Evolutionary conservation across 2,888 invertebrate species (phyloP).

Genomic region (Amblyjoppa fuscipennis): DNA sequence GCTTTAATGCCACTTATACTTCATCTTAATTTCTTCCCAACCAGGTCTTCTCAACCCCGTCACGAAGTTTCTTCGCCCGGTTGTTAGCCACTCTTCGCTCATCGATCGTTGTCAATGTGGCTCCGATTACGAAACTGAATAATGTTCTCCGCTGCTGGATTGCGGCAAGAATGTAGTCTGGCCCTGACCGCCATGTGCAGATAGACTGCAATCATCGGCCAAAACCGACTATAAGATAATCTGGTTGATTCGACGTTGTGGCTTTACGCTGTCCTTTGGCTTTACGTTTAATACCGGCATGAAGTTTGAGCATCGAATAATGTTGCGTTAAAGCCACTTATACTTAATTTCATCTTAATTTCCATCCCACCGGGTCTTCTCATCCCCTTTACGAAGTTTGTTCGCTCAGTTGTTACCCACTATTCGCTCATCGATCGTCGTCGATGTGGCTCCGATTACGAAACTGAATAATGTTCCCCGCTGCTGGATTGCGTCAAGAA

Average conservation of each 20-base stretch:
- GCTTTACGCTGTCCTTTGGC: no score
- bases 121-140: conserved; percentile 6
- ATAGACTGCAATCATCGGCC: neutral
- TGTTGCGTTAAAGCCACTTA: no score
- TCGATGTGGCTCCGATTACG: neutral
- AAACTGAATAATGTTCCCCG: conserved; percentile 22
- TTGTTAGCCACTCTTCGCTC: neutral
- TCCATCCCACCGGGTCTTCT: no score
- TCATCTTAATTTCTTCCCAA: no score
- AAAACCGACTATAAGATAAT: neutral
- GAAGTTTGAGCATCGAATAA: no score
- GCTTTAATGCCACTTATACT: conserved; percentile 7
- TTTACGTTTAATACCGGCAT: no score
- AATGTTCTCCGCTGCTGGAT: conserved; percentile 12
- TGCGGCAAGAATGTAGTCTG: conserved; percentile 2
- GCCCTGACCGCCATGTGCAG: conserved; percentile 62
- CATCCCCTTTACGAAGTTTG: no score
- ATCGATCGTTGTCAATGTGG: conserved; percentile 22
- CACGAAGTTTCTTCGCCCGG: neutral
- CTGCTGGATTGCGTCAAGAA: conserved; percentile 4
- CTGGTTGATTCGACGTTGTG: neutral
- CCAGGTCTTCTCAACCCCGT: no score
- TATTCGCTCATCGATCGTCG: neutral
- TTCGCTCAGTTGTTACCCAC: no score
- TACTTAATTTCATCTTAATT: no score